Conservation (phyloP, 2,888 invertebrate species). For the Drosophila fungiperda region DNA sequence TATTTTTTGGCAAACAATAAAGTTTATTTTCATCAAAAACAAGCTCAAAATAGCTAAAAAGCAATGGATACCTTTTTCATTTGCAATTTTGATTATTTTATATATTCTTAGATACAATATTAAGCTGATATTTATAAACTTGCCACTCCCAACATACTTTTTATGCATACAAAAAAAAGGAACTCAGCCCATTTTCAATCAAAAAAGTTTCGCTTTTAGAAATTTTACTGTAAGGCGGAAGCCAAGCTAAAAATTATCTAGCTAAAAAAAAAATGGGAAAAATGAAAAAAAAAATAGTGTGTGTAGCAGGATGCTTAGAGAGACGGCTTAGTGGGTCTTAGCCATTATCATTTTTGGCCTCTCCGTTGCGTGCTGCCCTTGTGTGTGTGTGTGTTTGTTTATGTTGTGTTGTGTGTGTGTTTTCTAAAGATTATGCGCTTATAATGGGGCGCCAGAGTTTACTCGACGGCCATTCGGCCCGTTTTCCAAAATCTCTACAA, state of each 20-base stretch:
- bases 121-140: background rate
- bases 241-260: slow-evolving; percentile 67
- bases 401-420: slow-evolving; percentile 47
- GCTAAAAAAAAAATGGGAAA: background rate
- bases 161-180: background rate
- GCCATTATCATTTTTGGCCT: slow-evolving; percentile 72
- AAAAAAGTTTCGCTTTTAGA: slow-evolving; percentile 30
- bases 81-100: background rate
- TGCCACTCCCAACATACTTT: background rate
- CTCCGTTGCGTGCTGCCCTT: slow-evolving; percentile 5
- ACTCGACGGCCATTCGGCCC: slow-evolving; percentile 48
- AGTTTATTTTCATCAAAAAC: background rate
- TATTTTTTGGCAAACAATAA: background rate
- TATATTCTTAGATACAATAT: background rate
- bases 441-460: slow-evolving; percentile 78
- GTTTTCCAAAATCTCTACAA: slow-evolving; percentile 72
- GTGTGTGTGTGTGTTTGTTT: slow-evolving; percentile 30
- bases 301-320: slow-evolving; percentile 26
- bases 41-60: background rate
- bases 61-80: background rate
- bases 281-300: slow-evolving; percentile 10
- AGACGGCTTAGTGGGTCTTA: slow-evolving; percentile 52
- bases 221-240: slow-evolving; percentile 49
- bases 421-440: slow-evolving; percentile 78
- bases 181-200: background rate